Base-by-base conservation (phyloP, 2,797 vertebrate species). In the Serranus cabrilla region DNA sequence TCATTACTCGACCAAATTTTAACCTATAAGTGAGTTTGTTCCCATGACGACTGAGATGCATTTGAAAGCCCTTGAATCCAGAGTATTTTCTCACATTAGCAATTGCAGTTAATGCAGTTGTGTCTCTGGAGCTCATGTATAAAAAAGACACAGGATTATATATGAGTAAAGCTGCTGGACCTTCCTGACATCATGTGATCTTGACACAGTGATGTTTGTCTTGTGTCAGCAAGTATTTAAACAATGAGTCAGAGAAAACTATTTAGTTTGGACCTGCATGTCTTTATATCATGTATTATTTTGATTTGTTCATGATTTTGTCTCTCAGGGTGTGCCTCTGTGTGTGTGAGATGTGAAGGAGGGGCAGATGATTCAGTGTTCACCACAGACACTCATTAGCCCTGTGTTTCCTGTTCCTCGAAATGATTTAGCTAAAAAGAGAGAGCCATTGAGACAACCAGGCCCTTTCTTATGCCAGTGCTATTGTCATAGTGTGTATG, bases 361-460 rank as follows among this genome's bases (percentile, higher is more conserved):
- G 34, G 31, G 13, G 58, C 23, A 46, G 45, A 52, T 27, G 11
- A 61, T 23, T 16, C 7, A 23, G n/a, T n/a, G 39, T 23, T 65
- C 6, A 39, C 52, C 18, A 25, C 31, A 47, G 45, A 55, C 43
- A 3, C 23, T 73, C 47, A 64, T 65, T 60, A 66, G 49, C 39
- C 4, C 37, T 16, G 2, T 46, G 43, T 16, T 70, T 65, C 39
- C 37, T 62, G 20, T 66, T 64, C 37, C 23, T 34, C 42, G 18
- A 20, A 65, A 9, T 49, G 7, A 71, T 78, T 57, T 2, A 12
- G 20, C 50, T 42, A 55, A 61, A 27, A 49, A 74, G n/a, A 39
- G 27, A 27, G 51, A 37, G 21, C 45, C 0, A 3, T 0, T 12
- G 11, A 69, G 4, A 31, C 18, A 16, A 11, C 49, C 23, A 23